These are phyloP conservation scores for Diploscapter pachys DNA, from an alignment of 1,140 invertebrate genomes.

Conservation along the genomic window DNA sequence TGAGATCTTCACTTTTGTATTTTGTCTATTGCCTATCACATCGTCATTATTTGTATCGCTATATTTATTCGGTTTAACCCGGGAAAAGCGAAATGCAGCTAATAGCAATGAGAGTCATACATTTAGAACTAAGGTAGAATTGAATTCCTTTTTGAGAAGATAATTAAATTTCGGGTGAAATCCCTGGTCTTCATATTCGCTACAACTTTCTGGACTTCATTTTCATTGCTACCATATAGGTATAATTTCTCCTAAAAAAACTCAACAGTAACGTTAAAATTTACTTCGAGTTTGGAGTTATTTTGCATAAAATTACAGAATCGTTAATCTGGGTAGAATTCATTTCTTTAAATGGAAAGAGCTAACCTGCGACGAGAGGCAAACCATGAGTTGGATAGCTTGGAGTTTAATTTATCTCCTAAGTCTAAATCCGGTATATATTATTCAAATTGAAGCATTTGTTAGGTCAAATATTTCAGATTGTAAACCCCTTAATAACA, in stretches of 20 bases:
- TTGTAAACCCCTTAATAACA: slow-evolving; percentile 57
- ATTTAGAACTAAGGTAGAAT: slow-evolving; percentile 51
- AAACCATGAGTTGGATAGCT: slow-evolving; percentile 56
- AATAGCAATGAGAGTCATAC: slow-evolving; percentile 43
- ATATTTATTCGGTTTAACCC: slow-evolving; percentile 55
- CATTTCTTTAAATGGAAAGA: slow-evolving; percentile 51
- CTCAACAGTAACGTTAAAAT: too few relatives aligned
- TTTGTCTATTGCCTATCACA: slow-evolving; percentile 55
- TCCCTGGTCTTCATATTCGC: slow-evolving; percentile 58
- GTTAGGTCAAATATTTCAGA: slow-evolving; percentile 33
- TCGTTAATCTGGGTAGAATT: slow-evolving; percentile 56
- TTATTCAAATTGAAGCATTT: too few relatives aligned
- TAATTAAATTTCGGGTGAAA: slow-evolving; percentile 44
- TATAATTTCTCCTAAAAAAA: too few relatives aligned
- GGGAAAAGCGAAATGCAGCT: slow-evolving; percentile 49
- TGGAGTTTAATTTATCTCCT: slow-evolving; percentile 56
- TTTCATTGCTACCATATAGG: slow-evolving; percentile 52
- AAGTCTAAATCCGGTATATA: slow-evolving; percentile 50
- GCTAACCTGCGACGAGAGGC: slow-evolving; percentile 44
- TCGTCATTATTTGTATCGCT: slow-evolving; percentile 56
- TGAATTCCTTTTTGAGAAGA: not conserved
- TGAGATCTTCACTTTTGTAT: slow-evolving; percentile 53
- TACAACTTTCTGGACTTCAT: slow-evolving; percentile 57
- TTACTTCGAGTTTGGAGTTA: too few relatives aligned
- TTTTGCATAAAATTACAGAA: slow-evolving; percentile 6